A percentile compares a stretch with the other conserved stretches of the same genome.
phyloP scores from a whole-genome alignment of 2,113 vertebrate genomes.

The Cepphus grylle region DNA sequence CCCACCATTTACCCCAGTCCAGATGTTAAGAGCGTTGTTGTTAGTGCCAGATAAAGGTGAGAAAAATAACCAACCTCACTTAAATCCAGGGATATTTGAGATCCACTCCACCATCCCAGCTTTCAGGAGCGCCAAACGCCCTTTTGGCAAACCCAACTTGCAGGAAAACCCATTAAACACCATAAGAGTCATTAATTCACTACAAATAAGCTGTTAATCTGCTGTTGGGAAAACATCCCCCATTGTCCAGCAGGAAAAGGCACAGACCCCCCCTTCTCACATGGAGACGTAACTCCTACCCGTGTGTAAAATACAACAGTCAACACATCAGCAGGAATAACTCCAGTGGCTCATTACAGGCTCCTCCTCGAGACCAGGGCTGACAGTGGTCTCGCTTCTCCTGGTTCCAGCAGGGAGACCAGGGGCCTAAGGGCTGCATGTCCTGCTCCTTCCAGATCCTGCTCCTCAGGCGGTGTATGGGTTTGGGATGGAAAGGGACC shows the following conservation, averaged over 20 bases:
- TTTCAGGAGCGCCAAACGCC: neutral
- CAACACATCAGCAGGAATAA: neutral
- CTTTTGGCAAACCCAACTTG: neutral
- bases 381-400: neutral
- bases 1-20: neutral
- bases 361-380: neutral
- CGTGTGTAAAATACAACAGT: fast-evolving
- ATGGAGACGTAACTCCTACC: fast-evolving
- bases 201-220: neutral
- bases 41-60: neutral
- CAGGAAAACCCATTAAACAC: neutral
- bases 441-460: neutral
- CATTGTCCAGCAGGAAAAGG: neutral
- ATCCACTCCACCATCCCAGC: neutral
- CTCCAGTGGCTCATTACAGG: neutral
- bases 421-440: neutral
- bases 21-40: neutral
- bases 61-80: neutral
- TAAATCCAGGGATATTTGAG: neutral
- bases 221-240: neutral
- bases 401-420: neutral
- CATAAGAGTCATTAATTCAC: neutral
- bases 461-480: fast-evolving
- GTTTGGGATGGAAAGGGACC: neutral
- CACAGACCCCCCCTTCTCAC: neutral